Percentiles rank a stretch among this genome's conserved stretches.
phyloP scores from a whole-genome alignment of 1,140 invertebrate species.

The Polypedilum vanderplanki region DNA sequence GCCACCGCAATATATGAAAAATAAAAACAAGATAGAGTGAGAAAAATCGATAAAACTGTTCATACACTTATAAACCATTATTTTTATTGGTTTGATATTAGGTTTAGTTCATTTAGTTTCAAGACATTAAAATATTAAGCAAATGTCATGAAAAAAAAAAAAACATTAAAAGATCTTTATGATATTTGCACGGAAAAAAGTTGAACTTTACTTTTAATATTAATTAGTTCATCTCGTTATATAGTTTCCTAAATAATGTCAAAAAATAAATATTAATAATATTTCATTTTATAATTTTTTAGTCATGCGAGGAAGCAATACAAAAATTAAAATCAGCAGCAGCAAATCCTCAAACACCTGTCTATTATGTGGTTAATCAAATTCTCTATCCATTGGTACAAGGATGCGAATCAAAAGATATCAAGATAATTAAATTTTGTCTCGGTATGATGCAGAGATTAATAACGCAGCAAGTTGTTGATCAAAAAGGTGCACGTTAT shows the following conservation, averaged over 20 bases:
- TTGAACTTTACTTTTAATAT: no score
- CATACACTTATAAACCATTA: neutral
- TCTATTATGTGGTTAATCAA: constrained; percentile 84
- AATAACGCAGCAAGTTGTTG: constrained; percentile 75
- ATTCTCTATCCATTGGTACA: constrained; percentile 95
- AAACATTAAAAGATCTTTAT: no score
- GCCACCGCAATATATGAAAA: neutral
- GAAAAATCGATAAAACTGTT: constrained; percentile 6
- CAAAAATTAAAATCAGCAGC: constrained; percentile 76
- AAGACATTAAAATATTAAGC: neutral
- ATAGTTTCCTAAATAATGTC: no score
- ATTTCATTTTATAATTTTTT: constrained; percentile 39
- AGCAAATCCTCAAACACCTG: constrained; percentile 66
- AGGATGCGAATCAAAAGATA: constrained; percentile 95
- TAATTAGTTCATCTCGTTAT: neutral
- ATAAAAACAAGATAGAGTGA: no score
- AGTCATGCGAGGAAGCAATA: constrained; percentile 94
- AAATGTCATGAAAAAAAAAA: neutral
- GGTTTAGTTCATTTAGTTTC: neutral
- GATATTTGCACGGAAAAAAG: no score
- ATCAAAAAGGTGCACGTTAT: constrained; percentile 81
- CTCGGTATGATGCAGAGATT: constrained; percentile 81
- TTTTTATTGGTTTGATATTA: neutral
- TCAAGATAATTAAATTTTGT: constrained; percentile 92
- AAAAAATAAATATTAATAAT: no score